Percentiles rank a stretch among this genome's conserved stretches.
Conservation (phyloP, 1,140 invertebrate species). For the Bombus vancouverensis region DNA sequence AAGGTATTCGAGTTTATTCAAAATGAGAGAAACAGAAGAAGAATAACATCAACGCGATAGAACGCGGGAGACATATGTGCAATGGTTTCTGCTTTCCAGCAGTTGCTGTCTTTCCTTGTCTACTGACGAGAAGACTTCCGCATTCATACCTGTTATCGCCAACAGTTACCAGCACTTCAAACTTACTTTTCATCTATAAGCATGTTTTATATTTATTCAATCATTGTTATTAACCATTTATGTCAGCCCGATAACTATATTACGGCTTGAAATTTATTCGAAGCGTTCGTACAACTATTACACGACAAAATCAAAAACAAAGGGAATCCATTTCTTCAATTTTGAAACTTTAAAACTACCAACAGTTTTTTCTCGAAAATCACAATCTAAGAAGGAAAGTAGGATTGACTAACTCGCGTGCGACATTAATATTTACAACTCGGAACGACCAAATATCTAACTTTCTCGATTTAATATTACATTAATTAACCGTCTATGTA, state of each 20-base stretch:
- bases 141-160: background rate
- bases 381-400: background rate
- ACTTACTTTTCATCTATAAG: background rate
- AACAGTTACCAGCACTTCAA: background rate
- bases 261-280: no score
- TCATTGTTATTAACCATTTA: no score
- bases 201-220: no score
- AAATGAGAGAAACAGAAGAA: background rate
- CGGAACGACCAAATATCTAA: background rate
- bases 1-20: constrained; percentile 7
- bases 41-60: constrained; percentile 7
- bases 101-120: constrained; percentile 1
- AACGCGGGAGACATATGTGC: constrained; percentile 9
- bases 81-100: constrained; percentile 36
- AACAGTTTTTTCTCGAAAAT: no score
- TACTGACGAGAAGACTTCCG: background rate
- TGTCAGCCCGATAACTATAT: no score
- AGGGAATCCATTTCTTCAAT: no score
- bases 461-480: background rate
- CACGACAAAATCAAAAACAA: no score
- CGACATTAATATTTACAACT: background rate
- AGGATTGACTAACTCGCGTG: background rate
- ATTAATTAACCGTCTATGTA: background rate
- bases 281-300: no score
- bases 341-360: no score